Evolutionary conservation across 2,113 vertebrate species (phyloP).

Genomic region (Aspidoscelis tigris): DNA sequence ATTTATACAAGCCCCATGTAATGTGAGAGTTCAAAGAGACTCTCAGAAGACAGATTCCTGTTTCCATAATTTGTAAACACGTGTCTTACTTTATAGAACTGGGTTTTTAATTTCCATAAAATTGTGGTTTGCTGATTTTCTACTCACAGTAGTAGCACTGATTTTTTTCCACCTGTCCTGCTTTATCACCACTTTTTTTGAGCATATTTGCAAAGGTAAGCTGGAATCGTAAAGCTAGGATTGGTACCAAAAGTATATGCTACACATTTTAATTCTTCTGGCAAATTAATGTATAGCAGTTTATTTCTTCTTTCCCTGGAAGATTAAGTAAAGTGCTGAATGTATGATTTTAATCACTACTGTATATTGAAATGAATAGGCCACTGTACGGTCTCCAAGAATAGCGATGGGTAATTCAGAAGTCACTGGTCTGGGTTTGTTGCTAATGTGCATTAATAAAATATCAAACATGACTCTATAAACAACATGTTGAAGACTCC

Average conservation of each 20-base stretch:
- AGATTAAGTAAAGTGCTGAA: background rate
- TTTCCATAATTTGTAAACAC: background rate
- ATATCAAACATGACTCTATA: slow-evolving; percentile 18
- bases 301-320: background rate
- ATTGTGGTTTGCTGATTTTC: background rate
- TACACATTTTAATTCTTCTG: background rate
- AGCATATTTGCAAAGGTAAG: background rate
- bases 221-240: background rate
- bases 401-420: slow-evolving; percentile 6
- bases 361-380: slow-evolving; percentile 16
- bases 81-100: background rate
- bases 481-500: slow-evolving; percentile 1
- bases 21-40: background rate
- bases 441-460: slow-evolving; percentile 23
- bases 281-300: background rate
- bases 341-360: background rate
- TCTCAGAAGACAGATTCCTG: no score
- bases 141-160: background rate
- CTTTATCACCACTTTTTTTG: background rate
- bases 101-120: background rate
- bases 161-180: background rate
- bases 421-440: slow-evolving; percentile 5
- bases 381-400: background rate
- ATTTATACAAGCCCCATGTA: background rate
- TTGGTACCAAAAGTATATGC: background rate